Evolutionary conservation across 2,888 invertebrate species (phyloP).

Genomic region (Agonum fuliginosum): DNA sequence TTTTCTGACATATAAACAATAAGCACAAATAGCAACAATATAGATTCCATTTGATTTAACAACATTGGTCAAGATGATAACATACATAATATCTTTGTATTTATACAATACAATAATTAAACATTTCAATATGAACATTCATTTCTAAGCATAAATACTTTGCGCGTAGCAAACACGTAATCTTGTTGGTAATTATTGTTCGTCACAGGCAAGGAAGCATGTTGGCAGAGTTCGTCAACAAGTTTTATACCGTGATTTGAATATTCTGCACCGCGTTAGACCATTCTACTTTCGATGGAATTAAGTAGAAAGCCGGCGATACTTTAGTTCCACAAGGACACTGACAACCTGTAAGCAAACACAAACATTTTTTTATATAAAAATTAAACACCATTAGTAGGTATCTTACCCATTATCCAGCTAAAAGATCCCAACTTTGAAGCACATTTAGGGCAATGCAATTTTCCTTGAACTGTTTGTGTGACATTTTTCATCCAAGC

Average conservation of each 20-base stretch:
- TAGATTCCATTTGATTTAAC: conserved; percentile 40
- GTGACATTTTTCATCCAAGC: conserved; percentile 89
- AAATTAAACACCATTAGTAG: too few relatives aligned
- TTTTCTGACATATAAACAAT: conserved; percentile 46
- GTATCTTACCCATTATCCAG: conserved; percentile 88
- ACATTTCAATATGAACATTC: conserved; percentile 44
- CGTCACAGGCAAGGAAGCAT: conserved; percentile 49
- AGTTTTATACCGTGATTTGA: conserved; percentile 82
- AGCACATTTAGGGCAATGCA: conserved; percentile 89
- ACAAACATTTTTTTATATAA: neutral
- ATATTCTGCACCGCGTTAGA: conserved; percentile 92
- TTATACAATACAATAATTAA: conserved; percentile 35
- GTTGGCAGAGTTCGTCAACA: neutral
- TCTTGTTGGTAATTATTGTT: conserved; percentile 25
- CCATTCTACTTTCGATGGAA: conserved; percentile 92
- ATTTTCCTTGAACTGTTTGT: conserved; percentile 84
- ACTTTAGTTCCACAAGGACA: conserved; percentile 94
- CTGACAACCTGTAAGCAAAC: conserved; percentile 80
- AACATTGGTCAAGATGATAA: conserved; percentile 33
- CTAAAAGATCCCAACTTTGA: conserved; percentile 92
- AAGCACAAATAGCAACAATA: conserved; percentile 37
- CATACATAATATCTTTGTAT: conserved; percentile 32
- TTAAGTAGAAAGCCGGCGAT: conserved; percentile 93
- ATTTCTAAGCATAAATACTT: conserved; percentile 20
- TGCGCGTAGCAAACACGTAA: conserved; percentile 25